Evolutionary conservation across 2,113 vertebrate species (phyloP).

Genomic region (rat (Rattus norvegicus)): DNA sequence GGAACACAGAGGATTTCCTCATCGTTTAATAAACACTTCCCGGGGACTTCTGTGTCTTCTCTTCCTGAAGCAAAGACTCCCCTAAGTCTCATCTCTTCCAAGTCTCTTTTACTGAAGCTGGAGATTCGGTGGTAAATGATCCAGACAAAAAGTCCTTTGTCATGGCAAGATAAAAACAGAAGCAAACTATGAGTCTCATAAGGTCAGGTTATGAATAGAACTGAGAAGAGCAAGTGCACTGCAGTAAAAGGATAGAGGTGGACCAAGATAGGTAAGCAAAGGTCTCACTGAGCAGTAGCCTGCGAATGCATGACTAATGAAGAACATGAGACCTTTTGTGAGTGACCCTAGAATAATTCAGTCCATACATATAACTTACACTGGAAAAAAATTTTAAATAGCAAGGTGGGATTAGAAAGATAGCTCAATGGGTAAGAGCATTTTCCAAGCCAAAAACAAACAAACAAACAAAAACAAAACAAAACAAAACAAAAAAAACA

Average conservation of each 20-base stretch:
- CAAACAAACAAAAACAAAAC: too few relatives aligned
- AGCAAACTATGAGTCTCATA: neutral
- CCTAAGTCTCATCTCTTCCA: neutral
- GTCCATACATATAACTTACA: neutral
- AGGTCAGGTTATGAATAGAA: neutral
- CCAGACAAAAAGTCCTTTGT: neutral
- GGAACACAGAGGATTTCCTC: conserved; percentile 32
- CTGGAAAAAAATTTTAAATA: neutral
- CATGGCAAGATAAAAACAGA: neutral
- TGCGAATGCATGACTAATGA: neutral
- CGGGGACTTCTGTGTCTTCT: neutral
- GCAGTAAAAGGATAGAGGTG: too few relatives aligned
- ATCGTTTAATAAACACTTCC: conserved; percentile 19
- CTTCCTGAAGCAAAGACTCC: neutral
- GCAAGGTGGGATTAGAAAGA: neutral
- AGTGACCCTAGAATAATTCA: neutral
- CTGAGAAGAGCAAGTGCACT: neutral
- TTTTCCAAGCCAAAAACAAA: neutral
- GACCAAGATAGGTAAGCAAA: neutral
- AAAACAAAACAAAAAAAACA: too few relatives aligned
- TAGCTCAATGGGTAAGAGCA: neutral
- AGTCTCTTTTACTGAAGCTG: neutral
- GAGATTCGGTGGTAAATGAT: neutral
- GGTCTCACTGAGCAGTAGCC: neutral
- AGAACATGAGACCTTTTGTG: neutral